Evolutionary conservation across 2,888 invertebrate genomes (phyloP).

Genomic region (Pandemis corylana): DNA sequence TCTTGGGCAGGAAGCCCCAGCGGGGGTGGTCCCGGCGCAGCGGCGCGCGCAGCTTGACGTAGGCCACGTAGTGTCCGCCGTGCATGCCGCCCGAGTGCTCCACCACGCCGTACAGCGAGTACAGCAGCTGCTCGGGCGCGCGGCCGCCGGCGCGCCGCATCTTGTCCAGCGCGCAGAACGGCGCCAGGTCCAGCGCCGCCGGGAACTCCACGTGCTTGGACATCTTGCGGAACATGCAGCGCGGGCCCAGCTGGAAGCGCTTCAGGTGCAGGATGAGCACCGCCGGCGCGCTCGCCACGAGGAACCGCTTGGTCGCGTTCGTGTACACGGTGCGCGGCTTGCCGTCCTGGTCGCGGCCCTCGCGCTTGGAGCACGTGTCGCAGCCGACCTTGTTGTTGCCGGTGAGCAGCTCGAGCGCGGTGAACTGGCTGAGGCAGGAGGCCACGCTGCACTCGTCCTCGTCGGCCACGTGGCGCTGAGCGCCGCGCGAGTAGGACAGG

Average conservation of each 20-base stretch:
- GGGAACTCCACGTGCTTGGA: conserved; percentile 95
- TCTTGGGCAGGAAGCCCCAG: conserved; percentile 89
- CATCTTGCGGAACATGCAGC: conserved; percentile 92
- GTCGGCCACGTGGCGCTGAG: conserved; percentile 89
- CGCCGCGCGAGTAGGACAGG: conserved; percentile 73
- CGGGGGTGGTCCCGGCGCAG: conserved; percentile 87
- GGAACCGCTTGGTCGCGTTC: conserved; percentile 92
- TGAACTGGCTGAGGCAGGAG: conserved; percentile 97
- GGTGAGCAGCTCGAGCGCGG: conserved; percentile 94
- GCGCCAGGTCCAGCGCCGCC: conserved; percentile 92
- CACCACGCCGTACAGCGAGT: conserved; percentile 97
- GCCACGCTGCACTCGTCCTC: conserved; percentile 93
- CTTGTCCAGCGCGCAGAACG: conserved; percentile 92
- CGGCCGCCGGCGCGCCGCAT: conserved; percentile 77
- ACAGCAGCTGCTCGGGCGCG: conserved; percentile 89
- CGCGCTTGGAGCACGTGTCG: conserved; percentile 93
- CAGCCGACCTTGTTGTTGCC: conserved; percentile 97
- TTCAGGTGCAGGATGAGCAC: conserved; percentile 98
- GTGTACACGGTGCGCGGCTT: conserved; percentile 88
- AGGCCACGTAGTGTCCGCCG: conserved; percentile 95
- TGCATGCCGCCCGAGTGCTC: conserved; percentile 97
- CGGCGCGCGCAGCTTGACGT: conserved; percentile 93
- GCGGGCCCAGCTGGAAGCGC: conserved; percentile 94
- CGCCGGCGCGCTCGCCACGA: conserved; percentile 96
- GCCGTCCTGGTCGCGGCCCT: conserved; percentile 86